Evolutionary conservation across 2,113 vertebrate species (phyloP), one percentile per base, ranked within the genome.

Genomic region (Gavia stellata): DNA sequence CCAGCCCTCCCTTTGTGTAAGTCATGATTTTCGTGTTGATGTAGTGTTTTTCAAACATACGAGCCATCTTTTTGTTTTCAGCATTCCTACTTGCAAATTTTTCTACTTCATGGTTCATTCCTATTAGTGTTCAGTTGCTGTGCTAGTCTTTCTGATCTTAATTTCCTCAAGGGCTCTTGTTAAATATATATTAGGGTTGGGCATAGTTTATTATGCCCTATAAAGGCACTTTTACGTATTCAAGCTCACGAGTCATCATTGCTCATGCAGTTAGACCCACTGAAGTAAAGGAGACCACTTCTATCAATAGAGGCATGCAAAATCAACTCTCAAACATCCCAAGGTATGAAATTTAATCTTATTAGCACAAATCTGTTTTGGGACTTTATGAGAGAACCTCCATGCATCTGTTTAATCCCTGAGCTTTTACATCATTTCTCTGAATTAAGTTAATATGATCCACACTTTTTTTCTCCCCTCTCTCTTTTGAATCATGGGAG

Each of bases 341-440:
- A 85, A 82, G 61, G 70, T 89, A 94, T 68, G 88, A 97, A 96
- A 95, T 87, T 81, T 50, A 87, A 75, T 94, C 73, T 94, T 79
- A 49, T 81, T 89, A 87, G 77, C 49, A 65, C 44, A 89, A 67
- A 86, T 87, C 56, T 94, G 78, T 65, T 73, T 88, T 12, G 68
- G 40, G 61, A 79, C 42, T 96, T 79, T 81, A 47, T 74, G 73
- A 93, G 71, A 93, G 83, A 96, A 88, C 55, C 29, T 95, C 40
- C 14, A 26, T 67, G 70, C 79, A 85, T 95, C 88, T 94, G 73
- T 67, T 82, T 71, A 85, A 58, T 94, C 72, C 77, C 77, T 68
- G 58, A 78, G 55, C 11, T 95, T 97, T 95, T 90, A 82, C 42
- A 52, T 96, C 1, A 91, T 90, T 94, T 86, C 47, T 73, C 44